Evolutionary conservation across 2,888 invertebrate species (phyloP), one percentile per base, ranked within the genome.

Genomic region (Seladonia tumulorum): DNA sequence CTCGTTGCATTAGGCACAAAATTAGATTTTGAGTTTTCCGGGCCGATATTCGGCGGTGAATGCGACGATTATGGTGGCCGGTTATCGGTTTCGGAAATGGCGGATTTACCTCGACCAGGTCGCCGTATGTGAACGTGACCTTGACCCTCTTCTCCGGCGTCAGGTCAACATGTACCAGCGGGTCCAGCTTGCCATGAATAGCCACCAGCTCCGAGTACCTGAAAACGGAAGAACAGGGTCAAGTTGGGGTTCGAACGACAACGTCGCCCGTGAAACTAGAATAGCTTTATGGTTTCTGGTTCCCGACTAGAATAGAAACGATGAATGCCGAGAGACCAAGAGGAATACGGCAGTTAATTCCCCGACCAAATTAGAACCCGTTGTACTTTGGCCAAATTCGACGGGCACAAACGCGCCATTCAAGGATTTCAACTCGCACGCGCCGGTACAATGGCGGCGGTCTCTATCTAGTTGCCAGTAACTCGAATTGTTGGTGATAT

Each of bases 161-260:
- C 91, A 99, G 96, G 95, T 98, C 98, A 71, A 99, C 97, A 89
- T 98, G 97, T 79, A 98, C 98, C 91, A 99, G 95, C 0, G 98
- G 99, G 95, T 98, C 98, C 83, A 99, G 96, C 95, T 98, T 97
- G 77, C 99, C 99, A 95, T 99, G 98, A 87, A 97, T 97, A 72
- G 96, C 96, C 70, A 98, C 96, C 88, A 99, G 96, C 95, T 99
- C 98, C 94, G 96, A 96, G 94, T 98, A 98, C 94, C 98, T 98
- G 95, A 39, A 95, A 95, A 87, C 68, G 76, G 76, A 63, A 76
- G 29, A 84, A 85, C 57, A 76, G 87, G 87, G 82, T 85, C 86
- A 83, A 74, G 82, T 86, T 82, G 71, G 74, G 74, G 25, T 66
- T 70, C 72, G 45, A 57, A 29, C 22, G 66, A 68, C 76, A 42